Evolutionary conservation across 2,888 invertebrate species (phyloP).

Genomic region (Acanthoscelides obtectus): DNA sequence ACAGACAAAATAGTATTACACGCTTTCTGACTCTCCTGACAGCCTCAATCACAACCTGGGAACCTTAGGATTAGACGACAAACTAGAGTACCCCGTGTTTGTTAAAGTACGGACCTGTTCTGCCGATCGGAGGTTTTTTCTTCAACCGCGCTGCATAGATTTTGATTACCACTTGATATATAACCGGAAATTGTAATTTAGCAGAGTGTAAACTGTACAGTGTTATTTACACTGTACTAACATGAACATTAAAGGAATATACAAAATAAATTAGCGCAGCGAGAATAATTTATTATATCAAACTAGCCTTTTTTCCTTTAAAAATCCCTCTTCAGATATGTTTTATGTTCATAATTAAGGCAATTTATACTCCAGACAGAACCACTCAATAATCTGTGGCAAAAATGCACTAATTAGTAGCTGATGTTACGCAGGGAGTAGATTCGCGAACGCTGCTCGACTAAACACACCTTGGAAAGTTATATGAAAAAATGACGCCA

Average conservation of each 20-base stretch:
- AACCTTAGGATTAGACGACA: too few relatives aligned
- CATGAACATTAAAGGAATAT: constrained; percentile 34
- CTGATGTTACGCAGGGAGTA: background rate
- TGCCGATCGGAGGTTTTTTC: background rate
- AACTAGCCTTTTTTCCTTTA: constrained; percentile 1
- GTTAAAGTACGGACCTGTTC: background rate
- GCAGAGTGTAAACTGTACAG: constrained; percentile 33
- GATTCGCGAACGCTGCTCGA: background rate
- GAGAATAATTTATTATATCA: constrained; percentile 17
- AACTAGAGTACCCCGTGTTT: too few relatives aligned
- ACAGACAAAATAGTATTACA: too few relatives aligned
- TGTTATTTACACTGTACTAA: constrained; percentile 35
- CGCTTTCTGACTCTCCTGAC: too few relatives aligned
- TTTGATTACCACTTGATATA: constrained; percentile 32
- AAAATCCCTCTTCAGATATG: constrained; percentile 7
- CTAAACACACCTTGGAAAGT: background rate
- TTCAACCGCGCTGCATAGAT: constrained; percentile 20
- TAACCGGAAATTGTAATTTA: constrained; percentile 32
- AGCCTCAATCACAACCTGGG: too few relatives aligned
- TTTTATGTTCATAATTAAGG: constrained; percentile 9
- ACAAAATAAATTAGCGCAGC: constrained; percentile 26
- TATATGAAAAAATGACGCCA: too few relatives aligned
- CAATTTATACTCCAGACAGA: constrained; percentile 8
- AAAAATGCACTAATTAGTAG: constrained; percentile 3
- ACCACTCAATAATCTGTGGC: background rate